phyloP scores from a whole-genome alignment of 1,140 invertebrate genomes.

The Caenorhabditis elegans region DNA sequence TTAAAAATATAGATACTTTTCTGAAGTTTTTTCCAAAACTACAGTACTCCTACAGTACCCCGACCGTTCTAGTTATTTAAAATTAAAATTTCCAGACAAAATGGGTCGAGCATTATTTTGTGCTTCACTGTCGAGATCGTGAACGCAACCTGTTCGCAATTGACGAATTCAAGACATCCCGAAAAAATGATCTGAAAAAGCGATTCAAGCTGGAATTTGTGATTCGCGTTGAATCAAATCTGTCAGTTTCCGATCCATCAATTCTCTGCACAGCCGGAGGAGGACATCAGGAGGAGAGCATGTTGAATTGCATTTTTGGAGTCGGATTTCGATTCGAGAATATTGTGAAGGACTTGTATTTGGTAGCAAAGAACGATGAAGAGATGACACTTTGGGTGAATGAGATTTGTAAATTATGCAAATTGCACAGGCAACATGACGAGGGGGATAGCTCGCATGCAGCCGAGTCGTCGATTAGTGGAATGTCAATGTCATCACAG shows the following conservation, averaged over 20 bases:
- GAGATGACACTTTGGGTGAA: conserved; percentile 2
- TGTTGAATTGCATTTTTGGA: background rate
- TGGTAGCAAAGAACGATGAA: conserved; percentile 9
- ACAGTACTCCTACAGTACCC: too few relatives aligned
- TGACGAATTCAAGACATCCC: background rate
- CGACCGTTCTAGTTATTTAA: background rate
- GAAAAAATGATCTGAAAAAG: background rate
- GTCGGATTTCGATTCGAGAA: background rate
- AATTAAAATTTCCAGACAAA: background rate
- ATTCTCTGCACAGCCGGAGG: background rate
- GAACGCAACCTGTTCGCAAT: background rate
- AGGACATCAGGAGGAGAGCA: background rate
- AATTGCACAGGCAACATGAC: conserved; percentile 3
- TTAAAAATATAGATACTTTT: too few relatives aligned
- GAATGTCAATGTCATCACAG: conserved; percentile 7
- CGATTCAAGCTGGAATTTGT: background rate
- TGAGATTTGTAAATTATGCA: background rate
- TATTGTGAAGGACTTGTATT: background rate
- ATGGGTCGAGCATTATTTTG: conserved; percentile 19
- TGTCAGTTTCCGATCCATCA: background rate
- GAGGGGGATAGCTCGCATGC: background rate
- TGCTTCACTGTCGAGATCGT: background rate
- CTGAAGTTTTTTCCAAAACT: too few relatives aligned
- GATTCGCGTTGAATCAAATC: background rate
- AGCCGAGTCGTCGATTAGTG: background rate